Percentiles rank a stretch among this genome's conserved stretches.
Evolutionary conservation across 2,113 vertebrate genomes (phyloP).

Genomic region (Scopus umbretta): DNA sequence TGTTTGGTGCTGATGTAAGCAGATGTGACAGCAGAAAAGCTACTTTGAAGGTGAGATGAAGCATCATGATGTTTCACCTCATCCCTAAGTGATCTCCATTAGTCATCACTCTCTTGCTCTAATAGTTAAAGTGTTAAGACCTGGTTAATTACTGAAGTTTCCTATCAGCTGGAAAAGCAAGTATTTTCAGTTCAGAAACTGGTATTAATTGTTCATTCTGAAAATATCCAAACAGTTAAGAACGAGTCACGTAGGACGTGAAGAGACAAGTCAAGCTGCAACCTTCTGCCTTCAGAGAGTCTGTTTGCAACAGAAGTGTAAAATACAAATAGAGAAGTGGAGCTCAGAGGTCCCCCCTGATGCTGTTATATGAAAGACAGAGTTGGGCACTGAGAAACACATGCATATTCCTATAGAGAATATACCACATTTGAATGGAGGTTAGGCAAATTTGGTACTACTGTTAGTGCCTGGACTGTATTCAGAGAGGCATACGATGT

Average conservation of each 20-base stretch:
- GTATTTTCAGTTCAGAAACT: background rate
- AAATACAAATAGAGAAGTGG: background rate
- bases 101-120: background rate
- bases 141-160: background rate
- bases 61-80: background rate
- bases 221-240: background rate
- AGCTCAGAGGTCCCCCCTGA: background rate
- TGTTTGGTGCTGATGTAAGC: conserved; percentile 50
- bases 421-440: background rate
- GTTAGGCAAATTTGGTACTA: background rate
- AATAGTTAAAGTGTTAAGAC: background rate
- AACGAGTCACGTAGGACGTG: background rate
- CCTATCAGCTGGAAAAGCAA: background rate
- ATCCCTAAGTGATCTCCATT: background rate
- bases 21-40: conserved; percentile 52
- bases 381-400: background rate
- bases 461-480: background rate
- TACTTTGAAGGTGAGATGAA: conserved; percentile 45
- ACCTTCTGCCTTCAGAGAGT: background rate
- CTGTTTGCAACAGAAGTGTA: background rate
- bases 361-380: background rate
- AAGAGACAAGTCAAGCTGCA: background rate
- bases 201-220: background rate
- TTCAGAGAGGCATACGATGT: background rate
- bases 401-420: rapidly evolving